These are phyloP conservation scores for Eulemur rubriventer DNA, from an alignment of 2,797 vertebrate genomes.

Conservation along the genomic window DNA sequence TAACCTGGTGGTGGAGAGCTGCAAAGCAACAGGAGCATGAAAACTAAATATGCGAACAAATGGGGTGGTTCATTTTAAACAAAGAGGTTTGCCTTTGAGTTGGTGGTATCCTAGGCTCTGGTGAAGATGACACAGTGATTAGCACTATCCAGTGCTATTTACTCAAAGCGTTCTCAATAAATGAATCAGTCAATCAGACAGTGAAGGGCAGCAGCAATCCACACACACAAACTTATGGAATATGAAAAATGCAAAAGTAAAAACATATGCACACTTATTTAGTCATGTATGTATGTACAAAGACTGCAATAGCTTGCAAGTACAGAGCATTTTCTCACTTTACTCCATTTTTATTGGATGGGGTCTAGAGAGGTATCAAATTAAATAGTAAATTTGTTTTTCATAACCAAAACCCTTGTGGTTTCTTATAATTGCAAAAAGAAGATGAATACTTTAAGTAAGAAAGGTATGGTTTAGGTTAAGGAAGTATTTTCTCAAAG, in stretches of 20 bases:
- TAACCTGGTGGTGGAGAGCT: background rate
- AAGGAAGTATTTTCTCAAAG: background rate
- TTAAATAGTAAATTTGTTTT: background rate
- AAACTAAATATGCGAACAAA: background rate
- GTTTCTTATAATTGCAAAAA: background rate
- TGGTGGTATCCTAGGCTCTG: background rate
- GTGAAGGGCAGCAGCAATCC: background rate
- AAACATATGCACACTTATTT: background rate
- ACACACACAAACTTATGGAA: background rate
- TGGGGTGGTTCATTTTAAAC: background rate
- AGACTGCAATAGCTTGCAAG: background rate
- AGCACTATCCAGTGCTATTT: background rate
- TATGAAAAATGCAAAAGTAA: background rate
- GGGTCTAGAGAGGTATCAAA: background rate
- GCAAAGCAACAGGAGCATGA: background rate
- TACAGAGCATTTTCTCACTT: background rate
- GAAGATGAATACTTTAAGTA: background rate
- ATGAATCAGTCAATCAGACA: background rate
- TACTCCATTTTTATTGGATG: background rate
- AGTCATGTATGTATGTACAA: background rate
- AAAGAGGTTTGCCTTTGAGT: background rate
- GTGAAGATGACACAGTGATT: background rate
- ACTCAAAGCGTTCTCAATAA: background rate
- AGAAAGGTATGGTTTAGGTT: background rate
- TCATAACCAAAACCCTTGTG: background rate